These are phyloP conservation scores for Xanthorhoe spadicearia DNA, from an alignment of 2,888 invertebrate genomes.

Conservation along the genomic window DNA sequence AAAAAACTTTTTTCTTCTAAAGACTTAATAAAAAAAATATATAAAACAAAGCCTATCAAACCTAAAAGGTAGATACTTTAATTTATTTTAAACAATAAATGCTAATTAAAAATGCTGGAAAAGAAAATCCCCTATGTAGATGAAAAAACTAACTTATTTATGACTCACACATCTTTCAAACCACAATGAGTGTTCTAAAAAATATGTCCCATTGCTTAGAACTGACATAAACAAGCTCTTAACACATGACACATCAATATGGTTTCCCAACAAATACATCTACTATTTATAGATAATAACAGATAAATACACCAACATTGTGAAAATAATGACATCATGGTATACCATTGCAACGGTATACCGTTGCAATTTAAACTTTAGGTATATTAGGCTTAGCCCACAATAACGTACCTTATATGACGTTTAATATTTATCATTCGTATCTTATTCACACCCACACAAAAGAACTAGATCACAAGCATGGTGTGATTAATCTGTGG, in stretches of 20 bases:
- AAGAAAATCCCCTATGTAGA: neutral
- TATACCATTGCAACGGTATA: too few relatives aligned
- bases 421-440: constrained; percentile 51
- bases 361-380: neutral
- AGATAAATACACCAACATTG: neutral
- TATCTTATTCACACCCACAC: constrained; percentile 55
- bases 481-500: neutral
- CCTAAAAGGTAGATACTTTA: neutral
- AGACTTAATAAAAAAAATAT: too few relatives aligned
- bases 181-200: neutral
- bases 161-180: neutral
- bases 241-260: neutral
- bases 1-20: too few relatives aligned
- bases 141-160: neutral
- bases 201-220: neutral
- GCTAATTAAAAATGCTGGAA: neutral
- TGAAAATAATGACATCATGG: neutral
- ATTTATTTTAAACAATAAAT: neutral
- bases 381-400: constrained; percentile 1
- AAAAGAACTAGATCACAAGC: constrained; percentile 17
- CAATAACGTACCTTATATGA: constrained; percentile 40
- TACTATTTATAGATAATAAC: neutral
- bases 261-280: neutral
- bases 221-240: neutral
- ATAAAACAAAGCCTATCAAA: neutral